These are phyloP conservation scores for Spodoptera littoralis DNA, from an alignment of 2,888 invertebrate genomes.

Conservation along the genomic window DNA sequence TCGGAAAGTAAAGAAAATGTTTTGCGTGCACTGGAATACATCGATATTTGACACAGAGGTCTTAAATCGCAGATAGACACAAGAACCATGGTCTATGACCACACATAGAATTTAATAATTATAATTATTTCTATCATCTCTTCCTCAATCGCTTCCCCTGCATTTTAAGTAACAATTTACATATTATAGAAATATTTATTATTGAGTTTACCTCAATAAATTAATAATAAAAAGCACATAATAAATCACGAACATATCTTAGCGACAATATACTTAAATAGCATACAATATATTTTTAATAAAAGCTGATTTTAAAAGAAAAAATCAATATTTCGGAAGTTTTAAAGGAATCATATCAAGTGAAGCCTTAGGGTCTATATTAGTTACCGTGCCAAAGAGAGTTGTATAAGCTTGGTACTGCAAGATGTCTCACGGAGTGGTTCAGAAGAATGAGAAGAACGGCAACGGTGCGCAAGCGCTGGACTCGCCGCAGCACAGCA, in stretches of 20 bases:
- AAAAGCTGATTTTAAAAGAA: constrained; percentile 53
- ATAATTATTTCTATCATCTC: constrained; percentile 57
- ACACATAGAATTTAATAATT: constrained; percentile 68
- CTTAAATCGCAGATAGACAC: constrained; percentile 73
- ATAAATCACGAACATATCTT: constrained; percentile 68
- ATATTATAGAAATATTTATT: constrained; percentile 45
- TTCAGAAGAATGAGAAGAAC: constrained; percentile 77
- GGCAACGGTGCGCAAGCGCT: constrained; percentile 70
- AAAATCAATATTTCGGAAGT: constrained; percentile 46
- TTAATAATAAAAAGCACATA: constrained; percentile 53
- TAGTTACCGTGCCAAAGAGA: constrained; percentile 60
- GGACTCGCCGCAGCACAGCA: constrained; percentile 71
- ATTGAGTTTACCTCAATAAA: constrained; percentile 39
- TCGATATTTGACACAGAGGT: constrained; percentile 63
- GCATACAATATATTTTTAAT: constrained; percentile 58
- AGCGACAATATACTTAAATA: constrained; percentile 66
- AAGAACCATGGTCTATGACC: constrained; percentile 72
- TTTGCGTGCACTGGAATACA: constrained; percentile 58
- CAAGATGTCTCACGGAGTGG: constrained; percentile 83
- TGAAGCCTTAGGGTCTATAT: constrained; percentile 58
- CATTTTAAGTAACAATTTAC: constrained; percentile 42
- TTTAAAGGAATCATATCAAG: constrained; percentile 64
- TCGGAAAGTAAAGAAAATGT: constrained; percentile 63
- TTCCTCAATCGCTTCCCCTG: constrained; percentile 61
- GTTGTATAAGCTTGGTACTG: constrained; percentile 32